A percentile compares a stretch with the other conserved stretches of the same genome.
These are phyloP conservation scores for Synchiropus splendidus DNA, from an alignment of 2,113 vertebrate genomes.

Conservation along the genomic window DNA sequence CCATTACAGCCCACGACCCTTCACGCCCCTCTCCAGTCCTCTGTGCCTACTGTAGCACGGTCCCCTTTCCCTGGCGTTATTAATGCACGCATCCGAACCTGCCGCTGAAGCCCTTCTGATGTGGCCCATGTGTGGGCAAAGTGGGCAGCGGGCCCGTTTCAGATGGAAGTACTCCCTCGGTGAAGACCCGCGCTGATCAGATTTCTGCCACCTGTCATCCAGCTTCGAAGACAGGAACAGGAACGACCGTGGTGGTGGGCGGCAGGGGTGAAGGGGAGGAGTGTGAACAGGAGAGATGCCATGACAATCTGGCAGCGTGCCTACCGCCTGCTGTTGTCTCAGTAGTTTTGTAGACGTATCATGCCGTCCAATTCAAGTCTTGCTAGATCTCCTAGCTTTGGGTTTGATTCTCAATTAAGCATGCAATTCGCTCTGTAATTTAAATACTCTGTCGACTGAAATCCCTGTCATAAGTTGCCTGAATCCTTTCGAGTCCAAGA, in stretches of 20 bases:
- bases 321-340: conserved; percentile 36
- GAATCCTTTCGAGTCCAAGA: too few species aligned
- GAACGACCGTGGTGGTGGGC: conserved; percentile 27
- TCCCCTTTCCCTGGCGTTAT: conserved; percentile 9
- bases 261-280: conserved; percentile 16
- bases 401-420: too few species aligned
- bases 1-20: conserved; percentile 25
- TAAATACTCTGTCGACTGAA: too few species aligned
- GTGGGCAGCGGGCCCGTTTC: conserved; percentile 53
- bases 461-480: too few species aligned
- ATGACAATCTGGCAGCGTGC: conserved; percentile 48
- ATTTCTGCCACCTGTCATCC: conserved; percentile 73
- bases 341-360: conserved; percentile 15
- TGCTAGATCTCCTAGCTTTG: conserved; percentile 1
- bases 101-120: conserved; percentile 19
- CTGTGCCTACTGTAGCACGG: conserved; percentile 21
- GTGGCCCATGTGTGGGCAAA: conserved; percentile 38
- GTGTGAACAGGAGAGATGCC: conserved; percentile 33
- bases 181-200: conserved; percentile 52
- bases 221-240: conserved; percentile 48
- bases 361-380: conserved; percentile 7
- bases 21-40: conserved; percentile 3
- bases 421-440: too few species aligned
- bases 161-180: conserved; percentile 37
- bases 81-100: conserved; percentile 12